phyloP scores from a whole-genome alignment of 2,797 vertebrate genomes.

The Yasuhikotakia modesta region DNA sequence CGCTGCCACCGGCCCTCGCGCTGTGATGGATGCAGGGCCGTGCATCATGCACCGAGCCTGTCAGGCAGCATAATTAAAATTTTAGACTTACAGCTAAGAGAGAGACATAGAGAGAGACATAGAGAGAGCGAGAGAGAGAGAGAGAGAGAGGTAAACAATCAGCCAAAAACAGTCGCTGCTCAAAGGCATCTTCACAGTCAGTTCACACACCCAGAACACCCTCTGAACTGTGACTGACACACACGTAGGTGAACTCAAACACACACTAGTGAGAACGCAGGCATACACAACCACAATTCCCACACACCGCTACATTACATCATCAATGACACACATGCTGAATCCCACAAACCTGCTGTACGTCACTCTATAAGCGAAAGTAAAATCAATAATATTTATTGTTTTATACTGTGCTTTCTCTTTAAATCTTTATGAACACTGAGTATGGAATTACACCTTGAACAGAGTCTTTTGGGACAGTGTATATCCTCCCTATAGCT shows the following conservation, averaged over 20 bases:
- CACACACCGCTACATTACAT: not conserved
- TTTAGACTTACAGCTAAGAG: conserved; percentile 97
- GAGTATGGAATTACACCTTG: conserved; percentile 69
- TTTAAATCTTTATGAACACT: conserved; percentile 68
- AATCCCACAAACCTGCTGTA: not conserved
- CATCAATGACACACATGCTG: not conserved
- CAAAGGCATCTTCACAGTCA: conserved; percentile 60
- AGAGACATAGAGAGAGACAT: conserved; percentile 80
- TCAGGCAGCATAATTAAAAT: conserved; percentile 99
- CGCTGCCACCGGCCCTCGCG: conserved; percentile 56
- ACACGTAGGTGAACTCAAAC: conserved; percentile 34
- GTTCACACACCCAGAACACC: conserved; percentile 40
- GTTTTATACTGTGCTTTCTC: conserved; percentile 16
- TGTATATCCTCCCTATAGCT: conserved; percentile 73
- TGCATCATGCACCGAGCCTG: conserved; percentile 97
- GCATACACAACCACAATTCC: not conserved
- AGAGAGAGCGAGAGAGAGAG: conserved; percentile 85
- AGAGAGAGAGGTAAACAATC: conserved; percentile 62
- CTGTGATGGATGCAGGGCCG: conserved; percentile 96
- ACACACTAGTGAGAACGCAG: not conserved
- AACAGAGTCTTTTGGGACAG: conserved; percentile 71
- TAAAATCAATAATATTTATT: conserved; percentile 10
- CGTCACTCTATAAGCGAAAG: no score
- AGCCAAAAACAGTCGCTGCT: conserved; percentile 54
- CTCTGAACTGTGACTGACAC: conserved; percentile 49